Percentiles rank a stretch among this genome's conserved stretches.
These are phyloP conservation scores for Cynocephalus volans DNA, from an alignment of 2,113 vertebrate genomes.

Conservation along the genomic window DNA sequence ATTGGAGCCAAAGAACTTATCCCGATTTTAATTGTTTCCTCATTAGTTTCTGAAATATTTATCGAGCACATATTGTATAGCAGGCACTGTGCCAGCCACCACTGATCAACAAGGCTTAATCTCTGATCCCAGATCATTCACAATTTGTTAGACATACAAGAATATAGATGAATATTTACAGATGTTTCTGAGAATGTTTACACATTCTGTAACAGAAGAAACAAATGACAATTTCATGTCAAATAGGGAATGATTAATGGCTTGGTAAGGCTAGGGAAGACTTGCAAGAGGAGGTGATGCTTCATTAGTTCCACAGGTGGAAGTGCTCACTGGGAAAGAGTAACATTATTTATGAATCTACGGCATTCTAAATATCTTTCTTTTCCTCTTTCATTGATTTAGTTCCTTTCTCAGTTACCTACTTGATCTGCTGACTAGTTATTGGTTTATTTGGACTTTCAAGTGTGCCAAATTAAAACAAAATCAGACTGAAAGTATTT, in stretches of 20 bases:
- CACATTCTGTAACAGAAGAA: not conserved
- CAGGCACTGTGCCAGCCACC: not conserved
- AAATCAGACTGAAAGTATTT: not conserved
- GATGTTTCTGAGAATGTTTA: too few species aligned
- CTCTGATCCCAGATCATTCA: not conserved
- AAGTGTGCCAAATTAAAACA: not conserved
- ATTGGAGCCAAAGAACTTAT: not conserved
- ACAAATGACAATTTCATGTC: not conserved
- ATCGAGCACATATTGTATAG: not conserved
- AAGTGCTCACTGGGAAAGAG: not conserved
- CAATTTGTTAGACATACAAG: not conserved
- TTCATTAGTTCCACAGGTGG: not conserved
- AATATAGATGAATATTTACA: not conserved
- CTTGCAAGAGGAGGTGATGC: not conserved
- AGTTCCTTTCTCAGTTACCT: not conserved
- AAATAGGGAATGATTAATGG: not conserved
- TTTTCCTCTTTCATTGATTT: not conserved
- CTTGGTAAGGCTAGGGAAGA: not conserved
- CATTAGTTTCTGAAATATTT: constrained; percentile 6
- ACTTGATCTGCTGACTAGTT: not conserved
- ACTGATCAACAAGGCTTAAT: not conserved
- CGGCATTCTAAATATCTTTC: not conserved
- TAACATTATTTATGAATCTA: not conserved
- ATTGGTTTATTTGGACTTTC: not conserved
- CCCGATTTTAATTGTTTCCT: not conserved